Evolutionary conservation across 2,113 vertebrate genomes (phyloP).

Genomic region (Chunga burmeisteri): DNA sequence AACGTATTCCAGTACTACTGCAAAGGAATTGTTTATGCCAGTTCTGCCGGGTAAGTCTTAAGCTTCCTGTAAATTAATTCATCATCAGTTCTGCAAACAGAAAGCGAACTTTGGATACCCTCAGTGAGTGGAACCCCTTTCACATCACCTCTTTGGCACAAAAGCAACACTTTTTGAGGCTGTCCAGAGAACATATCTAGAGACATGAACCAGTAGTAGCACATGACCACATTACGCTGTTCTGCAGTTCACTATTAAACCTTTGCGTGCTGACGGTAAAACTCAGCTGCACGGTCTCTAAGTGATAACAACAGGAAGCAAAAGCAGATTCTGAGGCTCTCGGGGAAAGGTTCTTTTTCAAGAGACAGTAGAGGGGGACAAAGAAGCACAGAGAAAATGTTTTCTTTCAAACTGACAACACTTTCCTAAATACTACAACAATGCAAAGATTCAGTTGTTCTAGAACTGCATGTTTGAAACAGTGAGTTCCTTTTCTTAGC

Average conservation of each 20-base stretch:
- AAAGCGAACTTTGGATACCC: rapidly evolving
- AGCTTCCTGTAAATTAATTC: neutral
- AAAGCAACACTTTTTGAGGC: neutral
- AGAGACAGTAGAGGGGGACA: neutral
- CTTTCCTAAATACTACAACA: neutral
- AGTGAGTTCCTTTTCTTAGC: neutral
- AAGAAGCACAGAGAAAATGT: neutral
- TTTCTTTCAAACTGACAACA: neutral
- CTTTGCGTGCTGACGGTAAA: neutral
- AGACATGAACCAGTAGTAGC: neutral
- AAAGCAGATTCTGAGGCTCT: neutral
- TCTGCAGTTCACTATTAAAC: neutral
- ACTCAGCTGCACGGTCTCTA: neutral
- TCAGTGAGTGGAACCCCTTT: neutral
- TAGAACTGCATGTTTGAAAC: neutral
- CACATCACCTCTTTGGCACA: neutral
- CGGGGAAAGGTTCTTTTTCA: neutral
- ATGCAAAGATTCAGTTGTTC: neutral
- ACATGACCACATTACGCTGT: neutral
- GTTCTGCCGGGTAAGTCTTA: neutral
- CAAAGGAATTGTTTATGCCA: neutral
- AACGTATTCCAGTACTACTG: neutral
- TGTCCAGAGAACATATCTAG: neutral
- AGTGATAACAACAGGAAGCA: neutral
- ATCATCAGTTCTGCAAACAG: neutral